These are phyloP conservation scores for Hassar affinis DNA, from an alignment of 2,113 vertebrate species.

Conservation along the genomic window DNA sequence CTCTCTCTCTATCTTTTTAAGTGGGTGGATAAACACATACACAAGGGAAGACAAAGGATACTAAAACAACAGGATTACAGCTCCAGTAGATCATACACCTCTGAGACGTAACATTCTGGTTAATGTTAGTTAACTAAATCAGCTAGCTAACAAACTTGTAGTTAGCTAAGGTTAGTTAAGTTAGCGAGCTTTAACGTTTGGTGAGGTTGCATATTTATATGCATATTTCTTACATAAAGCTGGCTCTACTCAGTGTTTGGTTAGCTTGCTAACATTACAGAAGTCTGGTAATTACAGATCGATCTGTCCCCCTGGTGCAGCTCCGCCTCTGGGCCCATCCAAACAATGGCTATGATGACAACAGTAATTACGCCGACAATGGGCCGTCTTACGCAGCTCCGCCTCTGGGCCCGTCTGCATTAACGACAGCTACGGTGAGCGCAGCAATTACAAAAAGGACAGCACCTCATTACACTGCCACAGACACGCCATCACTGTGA, in stretches of 20 bases:
- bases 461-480: constrained; percentile 41
- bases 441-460: constrained; percentile 37
- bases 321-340: constrained; percentile 20
- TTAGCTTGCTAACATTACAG: not conserved
- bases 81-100: not conserved
- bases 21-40: constrained; percentile 1
- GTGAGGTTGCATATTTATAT: too few relatives aligned
- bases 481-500: not conserved
- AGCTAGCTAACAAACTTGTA: not conserved
- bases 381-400: constrained; percentile 40
- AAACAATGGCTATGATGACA: constrained; percentile 27
- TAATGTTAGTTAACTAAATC: not conserved
- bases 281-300: constrained; percentile 37
- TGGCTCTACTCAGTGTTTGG: not conserved
- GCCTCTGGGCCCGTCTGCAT: constrained; percentile 30
- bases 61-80: not conserved
- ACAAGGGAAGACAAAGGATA: not conserved
- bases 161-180: not conserved
- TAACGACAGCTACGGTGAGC: constrained; percentile 26
- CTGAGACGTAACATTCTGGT: not conserved
- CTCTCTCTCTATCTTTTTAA: not conserved
- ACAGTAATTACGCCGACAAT: constrained; percentile 20
- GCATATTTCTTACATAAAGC: not conserved
- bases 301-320: constrained; percentile 30
- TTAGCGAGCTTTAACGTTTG: not conserved